Evolutionary conservation across 2,113 vertebrate genomes (phyloP).

Genomic region (Chrysochloris asiatica): DNA sequence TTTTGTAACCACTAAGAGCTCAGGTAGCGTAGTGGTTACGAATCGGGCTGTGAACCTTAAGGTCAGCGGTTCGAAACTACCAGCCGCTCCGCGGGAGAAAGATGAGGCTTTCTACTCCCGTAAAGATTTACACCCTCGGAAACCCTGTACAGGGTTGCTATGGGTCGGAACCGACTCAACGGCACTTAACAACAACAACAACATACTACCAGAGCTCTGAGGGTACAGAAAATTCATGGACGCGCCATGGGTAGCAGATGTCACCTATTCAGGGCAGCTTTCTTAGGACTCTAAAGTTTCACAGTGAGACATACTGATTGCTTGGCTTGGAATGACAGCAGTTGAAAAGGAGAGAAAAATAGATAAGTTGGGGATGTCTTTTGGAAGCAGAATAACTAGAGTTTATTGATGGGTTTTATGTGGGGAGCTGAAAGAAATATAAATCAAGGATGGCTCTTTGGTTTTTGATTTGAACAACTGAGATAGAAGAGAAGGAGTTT

Average conservation of each 20-base stretch:
- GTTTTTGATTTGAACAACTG: neutral
- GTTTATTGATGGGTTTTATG: neutral
- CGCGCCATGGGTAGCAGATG: neutral
- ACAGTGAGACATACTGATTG: neutral
- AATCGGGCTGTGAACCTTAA: too few species aligned
- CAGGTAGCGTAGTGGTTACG: too few species aligned
- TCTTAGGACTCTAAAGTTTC: neutral
- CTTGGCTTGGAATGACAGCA: neutral
- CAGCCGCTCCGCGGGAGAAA: too few species aligned
- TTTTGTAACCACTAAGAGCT: too few species aligned
- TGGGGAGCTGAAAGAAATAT: neutral
- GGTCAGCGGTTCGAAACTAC: too few species aligned
- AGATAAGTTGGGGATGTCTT: neutral
- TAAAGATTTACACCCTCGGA: too few species aligned
- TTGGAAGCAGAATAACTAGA: neutral
- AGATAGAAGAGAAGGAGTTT: neutral
- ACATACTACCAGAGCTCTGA: too few species aligned
- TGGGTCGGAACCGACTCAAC: too few species aligned
- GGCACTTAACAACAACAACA: too few species aligned
- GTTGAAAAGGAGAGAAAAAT: neutral
- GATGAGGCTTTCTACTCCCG: too few species aligned
- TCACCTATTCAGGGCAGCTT: neutral
- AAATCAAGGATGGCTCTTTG: neutral
- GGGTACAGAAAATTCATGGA: neutral
- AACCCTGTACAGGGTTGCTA: too few species aligned